Base-by-base conservation (phyloP, 2,797 vertebrate species). In the Peromyscus nudipes region DNA sequence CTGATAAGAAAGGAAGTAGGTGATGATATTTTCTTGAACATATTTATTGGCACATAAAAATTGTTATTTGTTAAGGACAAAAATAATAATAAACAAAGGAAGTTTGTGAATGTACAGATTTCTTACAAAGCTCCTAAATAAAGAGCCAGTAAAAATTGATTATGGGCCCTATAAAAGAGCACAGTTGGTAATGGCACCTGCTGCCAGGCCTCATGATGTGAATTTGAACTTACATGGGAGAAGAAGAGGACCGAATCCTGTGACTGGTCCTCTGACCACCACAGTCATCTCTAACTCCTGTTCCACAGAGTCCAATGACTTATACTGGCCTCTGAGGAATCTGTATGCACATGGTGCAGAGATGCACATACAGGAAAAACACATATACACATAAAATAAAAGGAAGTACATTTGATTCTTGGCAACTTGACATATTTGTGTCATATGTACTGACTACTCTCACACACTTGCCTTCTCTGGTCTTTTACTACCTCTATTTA, bases 341-440 rank as follows among this genome's bases (percentile, higher is more conserved):
- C 23, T 17, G 3, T 29, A 27, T 9, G 1, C 0, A 4, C 5
- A 17, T 27, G 34, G 1, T 57, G 21, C 80, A 82, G 3, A 40
- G 13, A 29, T 37, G 40, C 57, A 40, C 19, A 57, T 31, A 79
- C 4, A n/a, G 10, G 21, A n/a, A 57, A 60, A 57, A 4, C 19
- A 81, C 12, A 83, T 43, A 40, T 43, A 62, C 0, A 62, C 7
- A 40, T 19, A 62, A 40, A 60, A 16, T 81, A 82, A 62, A 43
- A 60, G 7, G 57, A 7, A 29, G 37, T 62, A 4, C 3, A 5
- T 40, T 82, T 64, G 21, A 17, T 49, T 31, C 46, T 65, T 84
- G 4, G 17, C 2, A 31, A 5, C 8, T 17, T 64, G 14, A 43
- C 27, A 43, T 19, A 64, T 40, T 43, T 64, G 4, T 55, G 8